Evolutionary conservation across 2,888 invertebrate genomes (phyloP), one percentile per base, ranked within the genome.

Genomic region (Drosophila birchii): DNA sequence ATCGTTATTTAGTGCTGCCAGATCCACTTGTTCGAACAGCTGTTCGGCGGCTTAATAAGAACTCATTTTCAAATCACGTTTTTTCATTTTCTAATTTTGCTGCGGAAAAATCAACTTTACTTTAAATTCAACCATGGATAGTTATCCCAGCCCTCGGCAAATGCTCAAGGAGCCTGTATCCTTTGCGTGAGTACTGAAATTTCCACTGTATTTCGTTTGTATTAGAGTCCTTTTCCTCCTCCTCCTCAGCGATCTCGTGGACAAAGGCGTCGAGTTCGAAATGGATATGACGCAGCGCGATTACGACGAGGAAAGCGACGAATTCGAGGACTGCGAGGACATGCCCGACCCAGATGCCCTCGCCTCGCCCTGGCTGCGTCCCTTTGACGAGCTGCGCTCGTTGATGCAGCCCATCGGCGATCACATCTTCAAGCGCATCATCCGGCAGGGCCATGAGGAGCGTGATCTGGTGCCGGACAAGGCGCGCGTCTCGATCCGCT

Each of bases 331-430:
- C 14, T 68, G 47, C n/a, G 64, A 29, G 61, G 49, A 75, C 8
- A 6, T 73, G 45, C 14, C 20, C 0, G 16, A 62, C 55, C 5
- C 66, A 71, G 75, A 81, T 23, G 18, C 60, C 1, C 69, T 91
- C 8, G 75, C 84, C 1, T 92, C 92, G 0, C 93, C 92, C 0
- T 92, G 93, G 93, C 89, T 86, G 1, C 79, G 82, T 39, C 76
- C 91, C 1, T 92, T 93, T 38, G 80, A 81, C 0, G 91, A 92
- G 32, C 64, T 92, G 6, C 90, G 90, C 2, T 12, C 60, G 2
- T 73, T 88, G 20, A 93, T 92, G 92, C 47, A 55, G 0, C 76
- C 83, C 14, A 20, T 93, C 5, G 73, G 75, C 26, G 86, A 90
- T 1, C 26, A 78, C 49, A 81, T 92, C 4, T 83, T 86, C 61